Evolutionary conservation across 2,797 vertebrate species (phyloP), one percentile per base, ranked within the genome.

Genomic region (Gobio occitaniae): DNA sequence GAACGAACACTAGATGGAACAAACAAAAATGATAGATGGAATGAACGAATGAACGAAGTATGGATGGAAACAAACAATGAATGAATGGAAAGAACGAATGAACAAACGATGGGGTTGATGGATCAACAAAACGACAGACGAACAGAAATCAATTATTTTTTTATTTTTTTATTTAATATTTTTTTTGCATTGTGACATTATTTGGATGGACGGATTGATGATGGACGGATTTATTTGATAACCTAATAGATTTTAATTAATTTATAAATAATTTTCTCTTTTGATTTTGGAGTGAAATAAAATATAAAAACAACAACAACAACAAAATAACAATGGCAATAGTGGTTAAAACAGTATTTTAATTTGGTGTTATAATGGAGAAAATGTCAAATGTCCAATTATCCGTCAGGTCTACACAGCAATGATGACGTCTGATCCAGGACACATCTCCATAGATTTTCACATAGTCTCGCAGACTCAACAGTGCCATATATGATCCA

Each of bases 211-310:
- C 19, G 17, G 17, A 52, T 6, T 0, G 16, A 52, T 52, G 16
- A 54, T 19, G 6, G 16, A 54, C 17, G 2, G 16, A 54, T 48
- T 13, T 4, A 48, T 66, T 36, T 36, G 65, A 68, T 13, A 61
- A 17, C 15, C 16, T 17, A 36, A 36, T 11, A 13, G 3, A 48
- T 19, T 66, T 7, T 66, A 41, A 69, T 21, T n/a, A 12, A 19
- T 69, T 69, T 21, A 5, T 68, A 11, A 32, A 32, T 32, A 1
- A 32, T 32, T 32, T 32, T 32, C n/a, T 50, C 3, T 29, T 48
- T 72, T 16, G 3, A 29, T 72, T 71, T 71, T 17, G 15, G 70
- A 72, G 48, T 50, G 50, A 74, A 74, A 50, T 50, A 29, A 72
- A 16, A 72, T 72, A 44, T 19, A 21, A 19, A 10, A 36, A 36